Conservation (phyloP, 2,888 invertebrate genomes). For the Archaeoteleia sp. region DNA sequence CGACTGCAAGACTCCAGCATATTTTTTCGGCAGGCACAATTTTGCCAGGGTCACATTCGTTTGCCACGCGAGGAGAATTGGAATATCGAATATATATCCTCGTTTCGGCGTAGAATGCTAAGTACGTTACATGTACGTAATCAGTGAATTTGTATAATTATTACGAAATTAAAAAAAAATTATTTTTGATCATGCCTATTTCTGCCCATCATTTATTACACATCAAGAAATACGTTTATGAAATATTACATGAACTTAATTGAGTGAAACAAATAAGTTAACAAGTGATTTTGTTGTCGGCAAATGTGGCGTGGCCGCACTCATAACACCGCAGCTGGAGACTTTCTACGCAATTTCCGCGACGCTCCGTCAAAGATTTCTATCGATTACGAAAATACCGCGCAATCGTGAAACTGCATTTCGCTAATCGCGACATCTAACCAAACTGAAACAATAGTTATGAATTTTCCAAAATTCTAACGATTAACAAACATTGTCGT, state of each 20-base stretch:
- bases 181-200: too few relatives aligned
- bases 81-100: constrained; percentile 35
- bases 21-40: constrained; percentile 26
- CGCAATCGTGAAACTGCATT: constrained; percentile 6
- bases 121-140: too few relatives aligned
- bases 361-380: constrained; percentile 60
- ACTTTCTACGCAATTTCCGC: constrained; percentile 70
- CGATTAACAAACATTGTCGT: too few relatives aligned
- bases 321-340: constrained; percentile 31
- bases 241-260: constrained; percentile 18
- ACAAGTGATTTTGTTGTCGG: constrained; percentile 5
- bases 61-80: constrained; percentile 43
- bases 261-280: constrained; percentile 6
- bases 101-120: too few relatives aligned
- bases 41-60: constrained; percentile 26
- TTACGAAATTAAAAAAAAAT: too few relatives aligned
- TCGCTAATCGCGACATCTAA: neutral
- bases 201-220: too few relatives aligned
- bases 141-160: constrained; percentile 13
- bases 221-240: too few relatives aligned
- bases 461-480: constrained; percentile 7
- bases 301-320: constrained; percentile 20
- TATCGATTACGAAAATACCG: constrained; percentile 63
- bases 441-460: neutral
- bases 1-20: constrained; percentile 30